These are phyloP conservation scores for Monopterus albus DNA, from an alignment of 2,113 vertebrate species.

Conservation along the genomic window DNA sequence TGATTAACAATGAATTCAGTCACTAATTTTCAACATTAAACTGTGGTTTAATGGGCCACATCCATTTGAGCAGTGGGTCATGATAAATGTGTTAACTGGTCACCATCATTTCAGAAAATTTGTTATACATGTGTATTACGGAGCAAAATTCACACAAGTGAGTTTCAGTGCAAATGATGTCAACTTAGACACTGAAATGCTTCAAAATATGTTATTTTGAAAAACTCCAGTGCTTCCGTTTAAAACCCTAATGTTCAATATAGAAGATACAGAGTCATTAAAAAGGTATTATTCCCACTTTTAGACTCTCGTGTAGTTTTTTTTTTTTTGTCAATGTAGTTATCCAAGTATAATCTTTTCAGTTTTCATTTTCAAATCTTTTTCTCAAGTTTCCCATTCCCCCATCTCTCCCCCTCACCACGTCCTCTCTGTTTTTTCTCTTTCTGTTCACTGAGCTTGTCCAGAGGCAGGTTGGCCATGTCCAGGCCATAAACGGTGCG, in stretches of 20 bases:
- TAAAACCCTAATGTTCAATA: too few species aligned
- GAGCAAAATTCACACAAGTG: too few species aligned
- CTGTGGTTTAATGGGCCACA: background rate
- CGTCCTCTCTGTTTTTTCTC: slow-evolving; percentile 96
- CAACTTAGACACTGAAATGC: too few species aligned
- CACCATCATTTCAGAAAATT: background rate
- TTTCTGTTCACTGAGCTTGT: slow-evolving; percentile 98
- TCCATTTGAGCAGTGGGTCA: background rate
- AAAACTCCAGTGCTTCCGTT: too few species aligned
- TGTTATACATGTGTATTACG: background rate
- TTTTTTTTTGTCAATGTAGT: too few species aligned
- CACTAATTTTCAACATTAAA: background rate
- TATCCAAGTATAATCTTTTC: background rate
- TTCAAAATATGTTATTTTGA: too few species aligned
- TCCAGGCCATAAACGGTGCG: slow-evolving; percentile 94
- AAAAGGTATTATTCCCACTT: too few species aligned
- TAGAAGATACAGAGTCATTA: too few species aligned
- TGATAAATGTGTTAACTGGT: too few species aligned
- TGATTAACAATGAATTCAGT: too few species aligned
- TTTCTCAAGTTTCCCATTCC: background rate
- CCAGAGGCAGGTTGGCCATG: slow-evolving; percentile 93
- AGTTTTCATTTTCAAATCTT: background rate
- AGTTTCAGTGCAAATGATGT: too few species aligned
- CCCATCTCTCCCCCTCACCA: slow-evolving; percentile 79
- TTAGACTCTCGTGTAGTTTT: too few species aligned